Percentiles rank a stretch among this genome's conserved stretches.
Conservation (phyloP, 2,888 invertebrate species). For the Euproctis similis region DNA sequence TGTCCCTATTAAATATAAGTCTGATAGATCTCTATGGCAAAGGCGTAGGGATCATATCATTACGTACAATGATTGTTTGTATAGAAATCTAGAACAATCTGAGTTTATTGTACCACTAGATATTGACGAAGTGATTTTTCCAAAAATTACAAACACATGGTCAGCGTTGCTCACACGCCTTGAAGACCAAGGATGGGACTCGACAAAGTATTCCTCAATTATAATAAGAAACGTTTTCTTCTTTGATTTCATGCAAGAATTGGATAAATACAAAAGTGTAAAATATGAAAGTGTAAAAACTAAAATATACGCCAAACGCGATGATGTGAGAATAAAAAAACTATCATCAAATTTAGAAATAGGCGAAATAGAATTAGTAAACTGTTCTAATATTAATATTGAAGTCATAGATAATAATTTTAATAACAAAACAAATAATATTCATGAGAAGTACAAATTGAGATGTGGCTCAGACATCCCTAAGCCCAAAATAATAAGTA, state of each 20-base stretch:
- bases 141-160: constrained; percentile 77
- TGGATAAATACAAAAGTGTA: constrained; percentile 31
- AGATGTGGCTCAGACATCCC: constrained; percentile 43
- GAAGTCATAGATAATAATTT: constrained; percentile 34
- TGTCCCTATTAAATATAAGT: constrained; percentile 69
- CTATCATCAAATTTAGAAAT: constrained; percentile 33
- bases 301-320: constrained; percentile 56
- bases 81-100: constrained; percentile 79
- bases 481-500: constrained; percentile 61
- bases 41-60: constrained; percentile 82
- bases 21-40: constrained; percentile 74
- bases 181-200: constrained; percentile 50
- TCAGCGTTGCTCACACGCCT: constrained; percentile 70
- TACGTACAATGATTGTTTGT: constrained; percentile 86
- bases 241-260: constrained; percentile 72
- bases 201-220: constrained; percentile 74
- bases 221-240: constrained; percentile 82
- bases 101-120: constrained; percentile 82
- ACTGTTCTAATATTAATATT: constrained; percentile 35
- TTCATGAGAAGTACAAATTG: constrained; percentile 32
- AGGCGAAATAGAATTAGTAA: constrained; percentile 46
- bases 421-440: constrained; percentile 24
- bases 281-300: constrained; percentile 25
- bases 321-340: constrained; percentile 53
- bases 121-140: constrained; percentile 83